phyloP scores from a whole-genome alignment of 2,797 vertebrate genomes.

The Streptopelia turtur region DNA sequence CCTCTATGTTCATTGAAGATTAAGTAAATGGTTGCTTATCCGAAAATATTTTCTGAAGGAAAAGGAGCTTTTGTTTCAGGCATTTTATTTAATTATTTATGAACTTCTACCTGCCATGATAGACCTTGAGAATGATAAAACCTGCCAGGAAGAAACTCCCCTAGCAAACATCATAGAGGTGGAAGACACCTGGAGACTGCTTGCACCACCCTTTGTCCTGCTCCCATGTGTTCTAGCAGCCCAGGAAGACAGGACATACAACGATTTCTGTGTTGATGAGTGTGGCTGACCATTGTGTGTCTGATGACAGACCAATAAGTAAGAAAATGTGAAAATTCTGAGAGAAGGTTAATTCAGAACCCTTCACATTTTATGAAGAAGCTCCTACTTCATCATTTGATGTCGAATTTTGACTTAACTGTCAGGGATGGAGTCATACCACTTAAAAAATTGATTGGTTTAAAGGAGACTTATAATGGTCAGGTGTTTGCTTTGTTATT shows the following conservation, averaged over 20 bases:
- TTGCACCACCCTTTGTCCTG: background rate
- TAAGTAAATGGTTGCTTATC: conserved; percentile 47
- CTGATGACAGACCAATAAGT: background rate
- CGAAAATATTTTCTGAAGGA: background rate
- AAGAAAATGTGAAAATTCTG: background rate
- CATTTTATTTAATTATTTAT: background rate
- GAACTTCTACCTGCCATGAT: background rate
- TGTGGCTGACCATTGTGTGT: background rate
- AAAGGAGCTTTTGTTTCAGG: conserved; percentile 43
- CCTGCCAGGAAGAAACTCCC: background rate
- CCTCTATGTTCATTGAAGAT: background rate
- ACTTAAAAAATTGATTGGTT: background rate
- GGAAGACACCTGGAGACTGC: background rate
- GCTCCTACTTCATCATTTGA: background rate
- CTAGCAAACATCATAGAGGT: background rate
- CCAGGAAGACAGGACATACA: background rate
- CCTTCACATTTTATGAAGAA: background rate
- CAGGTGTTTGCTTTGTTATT: background rate
- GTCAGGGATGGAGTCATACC: background rate
- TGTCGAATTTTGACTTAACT: background rate
- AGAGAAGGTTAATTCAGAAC: background rate
- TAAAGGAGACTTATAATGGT: background rate
- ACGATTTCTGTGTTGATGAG: background rate
- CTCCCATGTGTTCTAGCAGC: background rate
- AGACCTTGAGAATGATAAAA: conserved; percentile 6